Evolutionary conservation across 2,888 invertebrate species (phyloP).

Genomic region (Antitype chi): DNA sequence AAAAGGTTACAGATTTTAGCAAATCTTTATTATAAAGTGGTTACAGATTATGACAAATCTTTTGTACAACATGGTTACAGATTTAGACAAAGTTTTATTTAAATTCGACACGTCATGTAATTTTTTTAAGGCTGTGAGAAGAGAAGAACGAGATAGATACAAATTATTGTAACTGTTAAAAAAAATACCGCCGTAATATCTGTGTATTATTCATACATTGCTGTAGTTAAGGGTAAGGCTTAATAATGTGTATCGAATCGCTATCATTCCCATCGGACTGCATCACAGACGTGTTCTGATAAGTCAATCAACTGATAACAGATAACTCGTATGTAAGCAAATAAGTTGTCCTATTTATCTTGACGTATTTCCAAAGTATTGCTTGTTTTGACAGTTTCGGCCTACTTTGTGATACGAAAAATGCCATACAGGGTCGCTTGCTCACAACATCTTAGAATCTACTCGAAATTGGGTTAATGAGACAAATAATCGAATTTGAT

Average conservation of each 20-base stretch:
- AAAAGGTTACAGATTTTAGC: too few relatives aligned
- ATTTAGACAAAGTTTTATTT: too few relatives aligned
- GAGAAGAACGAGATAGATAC: neutral
- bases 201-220: neutral
- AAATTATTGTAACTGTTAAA: neutral
- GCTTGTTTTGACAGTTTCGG: slow-evolving; percentile 20
- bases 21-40: too few relatives aligned
- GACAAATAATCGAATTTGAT: neutral
- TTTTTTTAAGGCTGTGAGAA: too few relatives aligned
- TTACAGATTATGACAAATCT: too few relatives aligned
- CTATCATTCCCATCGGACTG: slow-evolving; percentile 34
- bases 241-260: slow-evolving; percentile 28
- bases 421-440: neutral
- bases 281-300: slow-evolving; percentile 57
- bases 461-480: neutral
- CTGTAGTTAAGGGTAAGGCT: neutral
- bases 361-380: slow-evolving; percentile 37
- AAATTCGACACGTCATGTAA: too few relatives aligned
- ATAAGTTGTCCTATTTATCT: slow-evolving; percentile 58
- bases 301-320: slow-evolving; percentile 70
- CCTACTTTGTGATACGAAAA: neutral
- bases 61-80: too few relatives aligned
- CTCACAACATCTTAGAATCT: neutral
- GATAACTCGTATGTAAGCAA: slow-evolving; percentile 58
- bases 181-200: neutral